phyloP scores from a whole-genome alignment of 2,113 vertebrate species.

The western clawed frog (Xenopus tropicalis) region DNA sequence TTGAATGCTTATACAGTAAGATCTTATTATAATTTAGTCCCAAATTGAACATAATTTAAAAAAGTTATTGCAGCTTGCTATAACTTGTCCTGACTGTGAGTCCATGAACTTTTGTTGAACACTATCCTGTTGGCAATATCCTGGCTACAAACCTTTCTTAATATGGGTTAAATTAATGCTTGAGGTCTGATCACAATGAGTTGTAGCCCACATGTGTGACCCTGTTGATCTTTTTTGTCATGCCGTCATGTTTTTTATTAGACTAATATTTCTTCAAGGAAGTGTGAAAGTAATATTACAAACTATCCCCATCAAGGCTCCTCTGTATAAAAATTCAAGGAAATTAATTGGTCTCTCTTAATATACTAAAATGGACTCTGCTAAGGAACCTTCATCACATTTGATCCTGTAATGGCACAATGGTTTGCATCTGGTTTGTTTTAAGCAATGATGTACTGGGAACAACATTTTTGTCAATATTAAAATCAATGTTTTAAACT shows the following conservation, averaged over 20 bases:
- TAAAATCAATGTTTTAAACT: slow-evolving; percentile 46
- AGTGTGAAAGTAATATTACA: slow-evolving; percentile 49
- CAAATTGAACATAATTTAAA: background rate
- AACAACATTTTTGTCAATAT: slow-evolving; percentile 48
- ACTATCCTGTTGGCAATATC: slow-evolving; percentile 7
- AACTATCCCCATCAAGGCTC: slow-evolving; percentile 22
- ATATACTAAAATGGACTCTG: slow-evolving; percentile 34
- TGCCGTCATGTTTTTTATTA: slow-evolving; percentile 63
- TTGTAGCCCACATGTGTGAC: slow-evolving; percentile 36
- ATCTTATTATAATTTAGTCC: background rate
- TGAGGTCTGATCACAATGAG: slow-evolving; percentile 12
- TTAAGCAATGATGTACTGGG: slow-evolving; percentile 47
- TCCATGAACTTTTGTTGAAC: background rate
- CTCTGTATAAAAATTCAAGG: slow-evolving; percentile 48
- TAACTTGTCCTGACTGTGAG: slow-evolving; percentile 21
- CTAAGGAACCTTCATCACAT: slow-evolving; percentile 40
- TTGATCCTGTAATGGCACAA: slow-evolving; percentile 34
- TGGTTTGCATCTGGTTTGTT: slow-evolving; percentile 58
- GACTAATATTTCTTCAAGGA: slow-evolving; percentile 62
- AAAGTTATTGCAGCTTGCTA: slow-evolving; percentile 11
- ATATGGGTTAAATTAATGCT: slow-evolving; percentile 44
- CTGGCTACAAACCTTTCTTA: slow-evolving; percentile 17
- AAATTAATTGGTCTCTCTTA: slow-evolving; percentile 52
- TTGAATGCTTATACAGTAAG: background rate
- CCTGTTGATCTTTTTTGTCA: slow-evolving; percentile 57